These are phyloP conservation scores for Eudyptes chrysolophus DNA, from an alignment of 2,113 vertebrate genomes.

Conservation along the genomic window DNA sequence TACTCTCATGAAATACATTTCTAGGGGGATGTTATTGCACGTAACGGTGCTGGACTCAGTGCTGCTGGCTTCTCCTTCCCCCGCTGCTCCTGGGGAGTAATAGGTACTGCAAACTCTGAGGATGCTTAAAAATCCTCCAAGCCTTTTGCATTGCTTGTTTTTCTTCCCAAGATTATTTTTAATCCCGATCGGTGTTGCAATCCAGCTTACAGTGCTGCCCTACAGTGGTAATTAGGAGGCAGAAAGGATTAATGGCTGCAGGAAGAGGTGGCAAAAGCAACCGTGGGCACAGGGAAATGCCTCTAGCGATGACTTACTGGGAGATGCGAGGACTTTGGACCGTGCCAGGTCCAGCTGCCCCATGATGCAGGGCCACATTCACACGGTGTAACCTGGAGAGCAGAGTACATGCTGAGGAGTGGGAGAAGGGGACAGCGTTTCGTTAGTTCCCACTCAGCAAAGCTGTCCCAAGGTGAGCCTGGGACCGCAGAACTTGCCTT, in stretches of 20 bases:
- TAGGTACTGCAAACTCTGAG: not conserved
- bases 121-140: not conserved
- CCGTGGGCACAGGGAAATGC: not conserved
- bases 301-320: not conserved
- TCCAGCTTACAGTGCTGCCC: not conserved
- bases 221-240: not conserved
- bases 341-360: rapidly evolving
- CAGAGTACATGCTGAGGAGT: rapidly evolving
- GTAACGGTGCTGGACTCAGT: rapidly evolving
- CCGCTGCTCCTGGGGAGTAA: not conserved
- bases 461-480: not conserved
- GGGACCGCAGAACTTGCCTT: not conserved
- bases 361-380: rapidly evolving
- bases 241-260: not conserved
- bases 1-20: not conserved
- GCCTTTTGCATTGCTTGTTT: not conserved
- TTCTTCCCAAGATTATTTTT: not conserved
- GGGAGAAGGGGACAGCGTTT: not conserved
- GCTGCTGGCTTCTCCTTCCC: not conserved
- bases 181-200: not conserved
- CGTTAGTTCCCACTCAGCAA: not conserved
- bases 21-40: not conserved
- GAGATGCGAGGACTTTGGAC: not conserved
- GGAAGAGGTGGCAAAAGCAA: not conserved
- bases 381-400: rapidly evolving